These are phyloP conservation scores for Galaxea fascicularis DNA, from an alignment of 92 coral and sea anemone genomes.

Conservation along the genomic window DNA sequence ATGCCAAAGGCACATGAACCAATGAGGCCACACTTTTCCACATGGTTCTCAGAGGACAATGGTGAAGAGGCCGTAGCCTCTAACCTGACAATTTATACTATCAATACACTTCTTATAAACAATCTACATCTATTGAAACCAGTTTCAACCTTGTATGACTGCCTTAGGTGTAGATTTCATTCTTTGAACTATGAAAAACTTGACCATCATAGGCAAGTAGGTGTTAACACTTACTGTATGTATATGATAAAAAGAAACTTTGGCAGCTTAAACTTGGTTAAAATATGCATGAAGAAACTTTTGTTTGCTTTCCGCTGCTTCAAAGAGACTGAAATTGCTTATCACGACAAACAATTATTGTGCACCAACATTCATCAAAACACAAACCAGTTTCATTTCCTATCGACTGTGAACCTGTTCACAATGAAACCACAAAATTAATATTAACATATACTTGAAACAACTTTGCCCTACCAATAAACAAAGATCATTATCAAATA, in stretches of 20 bases:
- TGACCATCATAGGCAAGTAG: slow-evolving; percentile 17
- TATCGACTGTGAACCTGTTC: background rate
- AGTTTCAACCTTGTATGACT: slow-evolving; percentile 15
- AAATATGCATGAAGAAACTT: slow-evolving; percentile 24
- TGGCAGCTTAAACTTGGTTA: slow-evolving; percentile 18
- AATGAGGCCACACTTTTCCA: slow-evolving; percentile 36
- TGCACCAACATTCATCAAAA: background rate
- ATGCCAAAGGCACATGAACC: slow-evolving; percentile 46
- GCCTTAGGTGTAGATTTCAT: slow-evolving; percentile 5
- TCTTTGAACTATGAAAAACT: background rate
- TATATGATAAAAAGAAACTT: slow-evolving; percentile 42
- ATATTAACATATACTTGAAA: too few species aligned
- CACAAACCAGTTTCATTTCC: background rate
- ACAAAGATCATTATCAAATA: background rate
- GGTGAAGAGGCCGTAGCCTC: slow-evolving; percentile 29
- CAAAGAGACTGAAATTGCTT: slow-evolving; percentile 28
- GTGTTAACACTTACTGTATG: slow-evolving; percentile 8
- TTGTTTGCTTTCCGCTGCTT: slow-evolving; percentile 33
- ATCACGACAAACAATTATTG: too few species aligned
- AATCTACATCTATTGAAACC: slow-evolving; percentile 27
- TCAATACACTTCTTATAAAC: slow-evolving; percentile 24
- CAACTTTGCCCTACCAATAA: background rate
- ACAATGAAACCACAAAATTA: background rate
- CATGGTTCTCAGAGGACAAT: slow-evolving; percentile 10
- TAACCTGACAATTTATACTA: background rate